Conservation (phyloP, 2,797 vertebrate genomes). For the Lithobates sylvaticus region DNA sequence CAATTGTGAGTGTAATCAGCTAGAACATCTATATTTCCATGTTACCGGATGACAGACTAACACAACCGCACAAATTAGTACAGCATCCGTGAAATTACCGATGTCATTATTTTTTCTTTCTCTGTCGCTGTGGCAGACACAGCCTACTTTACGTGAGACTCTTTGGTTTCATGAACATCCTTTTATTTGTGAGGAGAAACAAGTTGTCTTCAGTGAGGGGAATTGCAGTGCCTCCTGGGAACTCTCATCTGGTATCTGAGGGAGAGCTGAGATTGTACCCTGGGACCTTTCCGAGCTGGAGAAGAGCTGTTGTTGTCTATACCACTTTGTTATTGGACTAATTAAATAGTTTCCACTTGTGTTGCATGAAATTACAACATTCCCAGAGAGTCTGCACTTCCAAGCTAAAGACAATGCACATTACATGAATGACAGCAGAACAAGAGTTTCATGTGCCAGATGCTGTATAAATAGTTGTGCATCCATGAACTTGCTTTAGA, state of each 20-base stretch:
- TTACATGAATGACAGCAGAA: slow-evolving; percentile 17
- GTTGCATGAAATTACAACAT: slow-evolving; percentile 44
- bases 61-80: slow-evolving; percentile 1
- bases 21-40: slow-evolving; percentile 1
- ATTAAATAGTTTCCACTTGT: slow-evolving; percentile 44
- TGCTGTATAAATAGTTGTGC: neutral
- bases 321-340: slow-evolving; percentile 39
- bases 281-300: slow-evolving; percentile 22
- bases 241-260: slow-evolving; percentile 30
- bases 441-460: slow-evolving; percentile 8
- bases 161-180: slow-evolving; percentile 14
- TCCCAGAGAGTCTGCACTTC: slow-evolving; percentile 14
- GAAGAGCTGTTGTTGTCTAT: slow-evolving; percentile 48
- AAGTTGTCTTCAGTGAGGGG: slow-evolving; percentile 12
- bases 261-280: slow-evolving; percentile 25
- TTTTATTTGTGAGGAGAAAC: slow-evolving; percentile 32
- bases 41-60: slow-evolving; percentile 20
- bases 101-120: slow-evolving; percentile 1
- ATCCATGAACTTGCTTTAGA: neutral
- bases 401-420: slow-evolving; percentile 31
- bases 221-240: slow-evolving; percentile 21
- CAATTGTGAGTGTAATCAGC: slow-evolving; percentile 22
- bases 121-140: neutral
- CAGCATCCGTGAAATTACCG: slow-evolving; percentile 14
- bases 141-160: neutral